Evolutionary conservation across 2,797 vertebrate genomes (phyloP).

Genomic region (Hyperoplus immaculatus): DNA sequence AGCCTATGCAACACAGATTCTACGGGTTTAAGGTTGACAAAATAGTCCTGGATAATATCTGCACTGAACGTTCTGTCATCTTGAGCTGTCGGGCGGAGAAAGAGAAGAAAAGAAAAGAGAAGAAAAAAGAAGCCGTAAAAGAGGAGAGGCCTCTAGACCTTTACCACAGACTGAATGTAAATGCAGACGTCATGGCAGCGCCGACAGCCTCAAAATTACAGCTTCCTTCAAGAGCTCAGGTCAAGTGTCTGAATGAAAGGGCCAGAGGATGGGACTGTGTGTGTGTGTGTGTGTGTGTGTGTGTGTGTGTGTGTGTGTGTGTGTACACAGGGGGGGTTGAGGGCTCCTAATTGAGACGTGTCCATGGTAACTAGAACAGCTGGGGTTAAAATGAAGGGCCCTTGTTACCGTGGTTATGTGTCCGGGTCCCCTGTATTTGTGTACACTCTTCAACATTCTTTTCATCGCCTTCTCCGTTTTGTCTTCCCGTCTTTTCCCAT

Average conservation of each 20-base stretch:
- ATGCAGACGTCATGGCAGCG: conserved; percentile 41
- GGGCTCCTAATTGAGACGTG: conserved; percentile 74
- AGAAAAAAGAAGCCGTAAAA: neutral
- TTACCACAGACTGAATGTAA: conserved; percentile 43
- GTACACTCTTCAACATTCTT: conserved; percentile 73
- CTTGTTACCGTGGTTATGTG: conserved; percentile 69
- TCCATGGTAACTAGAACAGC: conserved; percentile 80
- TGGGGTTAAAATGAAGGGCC: conserved; percentile 76
- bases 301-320: too few relatives aligned
- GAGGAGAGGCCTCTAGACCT: conserved; percentile 15
- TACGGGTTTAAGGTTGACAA: neutral
- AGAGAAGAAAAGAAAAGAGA: neutral
- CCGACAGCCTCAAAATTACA: conserved; percentile 66
- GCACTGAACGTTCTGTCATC: conserved; percentile 11
- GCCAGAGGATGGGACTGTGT: conserved; percentile 45
- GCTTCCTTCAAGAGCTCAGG: conserved; percentile 62
- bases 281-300: neutral
- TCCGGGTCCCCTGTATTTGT: conserved; percentile 71
- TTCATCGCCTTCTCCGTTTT: conserved; percentile 61
- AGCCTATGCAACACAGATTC: neutral
- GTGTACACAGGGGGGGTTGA: neutral
- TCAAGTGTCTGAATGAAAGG: conserved; percentile 78
- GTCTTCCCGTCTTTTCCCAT: conserved; percentile 67
- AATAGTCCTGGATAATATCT: neutral
- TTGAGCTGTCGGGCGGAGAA: conserved; percentile 20